A percentile compares a stretch with the other conserved stretches of the same genome.
phyloP scores from a whole-genome alignment of 2,797 vertebrate species.

The Pangasius macronema region DNA sequence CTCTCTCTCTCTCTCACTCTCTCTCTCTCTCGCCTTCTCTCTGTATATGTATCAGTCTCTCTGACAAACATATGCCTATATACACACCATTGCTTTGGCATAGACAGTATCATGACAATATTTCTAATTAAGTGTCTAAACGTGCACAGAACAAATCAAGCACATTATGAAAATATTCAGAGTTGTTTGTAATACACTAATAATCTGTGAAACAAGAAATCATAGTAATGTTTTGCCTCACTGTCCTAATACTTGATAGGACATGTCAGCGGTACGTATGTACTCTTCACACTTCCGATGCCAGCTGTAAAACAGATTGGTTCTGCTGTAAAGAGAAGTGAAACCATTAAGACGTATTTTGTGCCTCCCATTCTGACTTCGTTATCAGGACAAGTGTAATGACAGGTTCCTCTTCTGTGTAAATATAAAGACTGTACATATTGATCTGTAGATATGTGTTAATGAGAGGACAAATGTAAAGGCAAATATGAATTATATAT shows the following conservation, averaged over 20 bases:
- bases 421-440: constrained; percentile 79
- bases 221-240: constrained; percentile 34
- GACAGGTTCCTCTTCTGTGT: constrained; percentile 72
- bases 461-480: constrained; percentile 76
- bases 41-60: constrained; percentile 46
- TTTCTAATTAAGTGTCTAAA: constrained; percentile 45
- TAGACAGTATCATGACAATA: constrained; percentile 42
- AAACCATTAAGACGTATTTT: constrained; percentile 24
- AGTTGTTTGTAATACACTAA: constrained; percentile 31
- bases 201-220: constrained; percentile 32
- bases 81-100: constrained; percentile 44
- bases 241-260: constrained; percentile 20
- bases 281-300: constrained; percentile 16
- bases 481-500: constrained; percentile 76
- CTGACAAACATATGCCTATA: constrained; percentile 38
- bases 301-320: constrained; percentile 27
- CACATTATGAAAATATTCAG: constrained; percentile 70
- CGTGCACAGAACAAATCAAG: constrained; percentile 66
- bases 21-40: constrained; percentile 19
- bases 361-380: constrained; percentile 36
- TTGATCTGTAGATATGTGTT: constrained; percentile 76
- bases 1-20: constrained; percentile 43
- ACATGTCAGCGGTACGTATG: constrained; percentile 34
- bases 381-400: constrained; percentile 69
- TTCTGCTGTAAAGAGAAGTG: constrained; percentile 35